Evolutionary conservation across 2,797 vertebrate genomes (phyloP).

Genomic region (Gastrophryne carolinensis): DNA sequence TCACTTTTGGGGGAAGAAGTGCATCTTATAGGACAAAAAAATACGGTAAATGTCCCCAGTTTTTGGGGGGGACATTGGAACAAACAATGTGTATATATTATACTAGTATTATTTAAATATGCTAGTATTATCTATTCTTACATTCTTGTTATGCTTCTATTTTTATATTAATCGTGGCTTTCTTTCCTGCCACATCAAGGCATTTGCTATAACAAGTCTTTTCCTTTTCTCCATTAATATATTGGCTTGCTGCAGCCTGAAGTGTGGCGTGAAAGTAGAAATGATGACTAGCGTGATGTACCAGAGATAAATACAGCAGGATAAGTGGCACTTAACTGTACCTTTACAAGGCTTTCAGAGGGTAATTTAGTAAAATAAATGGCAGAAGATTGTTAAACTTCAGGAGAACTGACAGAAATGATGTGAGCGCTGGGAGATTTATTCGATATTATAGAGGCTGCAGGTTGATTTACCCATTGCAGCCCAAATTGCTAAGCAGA

Average conservation of each 20-base stretch:
- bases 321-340: constrained; percentile 22
- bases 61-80: too few species aligned
- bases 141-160: too few species aligned
- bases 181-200: neutral
- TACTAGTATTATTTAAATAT: too few species aligned
- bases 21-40: too few species aligned
- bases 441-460: constrained; percentile 23
- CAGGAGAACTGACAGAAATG: constrained; percentile 28
- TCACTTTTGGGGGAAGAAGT: too few species aligned
- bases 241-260: neutral
- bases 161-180: too few species aligned
- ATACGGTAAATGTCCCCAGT: too few species aligned
- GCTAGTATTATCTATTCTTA: too few species aligned
- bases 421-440: constrained; percentile 25
- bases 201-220: neutral
- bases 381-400: constrained; percentile 25
- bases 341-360: constrained; percentile 11
- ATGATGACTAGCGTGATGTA: neutral
- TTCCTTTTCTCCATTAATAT: neutral
- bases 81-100: too few species aligned
- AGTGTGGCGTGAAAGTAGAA: constrained; percentile 6
- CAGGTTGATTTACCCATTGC: constrained; percentile 30
- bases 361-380: constrained; percentile 37
- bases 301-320: constrained; percentile 27
- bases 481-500: constrained; percentile 24